Evolutionary conservation across 1,140 invertebrate species (phyloP).

Genomic region (Phortica variegata): DNA sequence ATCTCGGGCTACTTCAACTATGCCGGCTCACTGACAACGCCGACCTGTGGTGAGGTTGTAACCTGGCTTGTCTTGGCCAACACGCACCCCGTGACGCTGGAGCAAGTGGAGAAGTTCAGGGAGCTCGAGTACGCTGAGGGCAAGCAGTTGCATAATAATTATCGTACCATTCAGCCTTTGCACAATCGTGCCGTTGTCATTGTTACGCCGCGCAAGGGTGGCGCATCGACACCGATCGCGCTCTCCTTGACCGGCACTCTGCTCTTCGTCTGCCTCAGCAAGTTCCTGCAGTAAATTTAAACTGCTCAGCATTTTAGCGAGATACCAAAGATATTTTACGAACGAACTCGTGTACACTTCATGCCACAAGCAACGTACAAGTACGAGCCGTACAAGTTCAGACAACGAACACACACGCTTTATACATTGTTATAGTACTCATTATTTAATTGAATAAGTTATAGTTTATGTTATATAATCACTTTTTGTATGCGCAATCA

Average conservation of each 20-base stretch:
- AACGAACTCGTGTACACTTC: too few relatives aligned
- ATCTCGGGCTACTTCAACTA: slow-evolving; percentile 67
- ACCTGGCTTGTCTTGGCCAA: slow-evolving; percentile 72
- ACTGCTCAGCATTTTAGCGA: background rate
- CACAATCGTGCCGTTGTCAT: slow-evolving; percentile 50
- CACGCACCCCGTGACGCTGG: slow-evolving; percentile 62
- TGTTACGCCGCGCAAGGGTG: slow-evolving; percentile 18
- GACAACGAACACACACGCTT: too few relatives aligned
- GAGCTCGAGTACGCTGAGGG: slow-evolving; percentile 50
- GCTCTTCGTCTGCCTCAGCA: slow-evolving; percentile 10
- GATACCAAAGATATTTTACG: slow-evolving; percentile 40
- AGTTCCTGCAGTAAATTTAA: slow-evolving; percentile 20
- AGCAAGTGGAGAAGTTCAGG: slow-evolving; percentile 60
- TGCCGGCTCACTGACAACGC: slow-evolving; percentile 74
- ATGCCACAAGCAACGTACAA: too few relatives aligned
- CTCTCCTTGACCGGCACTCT: slow-evolving; percentile 1
- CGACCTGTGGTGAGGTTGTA: slow-evolving; percentile 70
- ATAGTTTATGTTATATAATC: too few relatives aligned
- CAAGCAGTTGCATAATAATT: slow-evolving; percentile 56
- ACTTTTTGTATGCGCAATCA: too few relatives aligned
- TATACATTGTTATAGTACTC: too few relatives aligned
- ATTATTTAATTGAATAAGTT: too few relatives aligned
- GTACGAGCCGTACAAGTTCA: too few relatives aligned
- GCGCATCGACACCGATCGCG: background rate
- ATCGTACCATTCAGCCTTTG: slow-evolving; percentile 53